Conservation (phyloP, 2,888 invertebrate species). For the Ametastegia equiseti region DNA sequence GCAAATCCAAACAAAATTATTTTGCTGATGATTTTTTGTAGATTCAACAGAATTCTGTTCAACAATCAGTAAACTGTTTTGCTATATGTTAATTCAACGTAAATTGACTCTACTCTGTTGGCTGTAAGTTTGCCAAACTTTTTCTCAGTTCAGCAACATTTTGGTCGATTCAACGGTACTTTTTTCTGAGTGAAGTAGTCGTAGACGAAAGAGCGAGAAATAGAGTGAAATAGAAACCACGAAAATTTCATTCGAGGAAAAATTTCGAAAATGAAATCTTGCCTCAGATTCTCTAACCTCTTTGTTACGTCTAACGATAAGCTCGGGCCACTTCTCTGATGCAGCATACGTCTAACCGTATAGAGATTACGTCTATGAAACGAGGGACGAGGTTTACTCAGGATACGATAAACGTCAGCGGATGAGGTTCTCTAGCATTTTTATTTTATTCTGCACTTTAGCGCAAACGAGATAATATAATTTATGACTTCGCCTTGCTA, state of each 20-base stretch:
- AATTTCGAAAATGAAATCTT: neutral
- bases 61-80: too few relatives aligned
- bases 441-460: conserved; percentile 20
- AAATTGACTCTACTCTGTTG: too few relatives aligned
- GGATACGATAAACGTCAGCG: neutral
- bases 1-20: too few relatives aligned
- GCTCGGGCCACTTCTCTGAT: neutral
- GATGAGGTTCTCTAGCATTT: conserved; percentile 11
- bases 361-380: conserved; percentile 15
- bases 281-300: neutral
- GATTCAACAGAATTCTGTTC: too few relatives aligned
- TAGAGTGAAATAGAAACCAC: neutral
- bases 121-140: too few relatives aligned
- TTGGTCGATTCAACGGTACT: too few relatives aligned
- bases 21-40: too few relatives aligned
- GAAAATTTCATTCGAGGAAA: neutral
- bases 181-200: neutral
- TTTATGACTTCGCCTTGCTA: conserved; percentile 34
- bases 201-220: neutral
- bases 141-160: too few relatives aligned
- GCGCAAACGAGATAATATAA: conserved; percentile 31
- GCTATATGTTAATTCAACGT: too few relatives aligned
- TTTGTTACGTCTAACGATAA: neutral
- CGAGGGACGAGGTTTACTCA: neutral
- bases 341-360: neutral